A percentile compares a stretch with the other conserved stretches of the same genome.
Evolutionary conservation across 2,113 vertebrate species (phyloP).

Genomic region (Aythya baeri): DNA sequence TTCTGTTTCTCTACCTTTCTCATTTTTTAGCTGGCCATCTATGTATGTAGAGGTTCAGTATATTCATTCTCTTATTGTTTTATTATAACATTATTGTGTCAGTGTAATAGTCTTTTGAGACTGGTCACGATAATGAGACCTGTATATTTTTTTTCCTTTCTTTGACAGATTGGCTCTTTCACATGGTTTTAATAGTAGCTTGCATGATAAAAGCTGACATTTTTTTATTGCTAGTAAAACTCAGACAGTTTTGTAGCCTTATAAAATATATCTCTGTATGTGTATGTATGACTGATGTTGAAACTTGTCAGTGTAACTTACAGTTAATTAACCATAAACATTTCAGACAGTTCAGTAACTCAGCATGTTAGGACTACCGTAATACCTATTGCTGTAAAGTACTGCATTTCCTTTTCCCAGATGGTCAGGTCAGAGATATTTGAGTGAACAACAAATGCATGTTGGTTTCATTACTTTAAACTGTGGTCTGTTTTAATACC

Average conservation of each 20-base stretch:
- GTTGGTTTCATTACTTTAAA: conserved; percentile 62
- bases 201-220: conserved; percentile 60
- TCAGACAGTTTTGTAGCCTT: conserved; percentile 63
- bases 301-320: conserved; percentile 67
- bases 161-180: conserved; percentile 50
- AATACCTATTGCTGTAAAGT: conserved; percentile 47
- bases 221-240: conserved; percentile 70
- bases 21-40: background rate
- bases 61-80: conserved; percentile 23
- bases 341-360: conserved; percentile 64
- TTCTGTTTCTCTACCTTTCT: background rate
- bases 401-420: conserved; percentile 3
- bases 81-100: background rate
- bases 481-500: conserved; percentile 11
- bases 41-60: background rate
- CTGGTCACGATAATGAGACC: background rate
- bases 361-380: conserved; percentile 41
- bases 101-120: background rate
- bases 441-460: conserved; percentile 27
- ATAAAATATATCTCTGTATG: conserved; percentile 54
- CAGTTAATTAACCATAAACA: conserved; percentile 68
- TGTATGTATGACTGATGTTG: conserved; percentile 48
- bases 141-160: background rate
- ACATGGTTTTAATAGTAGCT: conserved; percentile 60
- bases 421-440: conserved; percentile 52